Evolutionary conservation across 2,888 invertebrate species (phyloP).

Genomic region (Drosophila paranaensis): DNA sequence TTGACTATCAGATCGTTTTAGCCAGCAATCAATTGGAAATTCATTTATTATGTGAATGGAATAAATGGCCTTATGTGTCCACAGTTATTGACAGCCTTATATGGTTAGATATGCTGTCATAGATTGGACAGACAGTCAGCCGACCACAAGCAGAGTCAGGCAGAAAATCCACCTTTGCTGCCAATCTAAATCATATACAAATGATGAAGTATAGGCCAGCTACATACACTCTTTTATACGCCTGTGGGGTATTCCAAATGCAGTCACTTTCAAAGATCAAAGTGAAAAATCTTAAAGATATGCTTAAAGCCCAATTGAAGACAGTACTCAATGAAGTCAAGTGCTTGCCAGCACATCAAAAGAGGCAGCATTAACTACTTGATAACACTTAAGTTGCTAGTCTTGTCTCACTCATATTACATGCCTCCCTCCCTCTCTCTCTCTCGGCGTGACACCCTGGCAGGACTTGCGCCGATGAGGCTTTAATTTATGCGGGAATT

Average conservation of each 20-base stretch:
- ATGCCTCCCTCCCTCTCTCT: neutral
- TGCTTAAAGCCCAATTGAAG: slow-evolving; percentile 5
- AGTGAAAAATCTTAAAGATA: neutral
- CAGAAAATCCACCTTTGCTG: too few relatives aligned
- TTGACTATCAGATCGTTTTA: neutral
- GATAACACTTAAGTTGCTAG: slow-evolving; percentile 9
- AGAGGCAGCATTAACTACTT: slow-evolving; percentile 18
- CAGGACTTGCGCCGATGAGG: neutral
- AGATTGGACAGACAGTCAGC: neutral
- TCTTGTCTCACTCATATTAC: neutral
- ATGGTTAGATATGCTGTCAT: neutral
- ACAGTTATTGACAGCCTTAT: neutral
- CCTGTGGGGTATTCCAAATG: neutral
- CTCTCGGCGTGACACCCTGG: neutral
- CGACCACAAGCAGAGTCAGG: too few relatives aligned
- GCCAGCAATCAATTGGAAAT: too few relatives aligned
- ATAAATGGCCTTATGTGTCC: neutral
- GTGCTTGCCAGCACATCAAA: slow-evolving; percentile 13
- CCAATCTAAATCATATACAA: neutral
- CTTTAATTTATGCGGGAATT: slow-evolving; percentile 60
- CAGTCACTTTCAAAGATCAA: neutral
- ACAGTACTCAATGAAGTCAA: neutral
- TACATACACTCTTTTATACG: too few relatives aligned
- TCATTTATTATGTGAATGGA: neutral
- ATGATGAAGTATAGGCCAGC: too few relatives aligned